phyloP scores from a whole-genome alignment of 2,113 vertebrate species.

The Pipa parva region DNA sequence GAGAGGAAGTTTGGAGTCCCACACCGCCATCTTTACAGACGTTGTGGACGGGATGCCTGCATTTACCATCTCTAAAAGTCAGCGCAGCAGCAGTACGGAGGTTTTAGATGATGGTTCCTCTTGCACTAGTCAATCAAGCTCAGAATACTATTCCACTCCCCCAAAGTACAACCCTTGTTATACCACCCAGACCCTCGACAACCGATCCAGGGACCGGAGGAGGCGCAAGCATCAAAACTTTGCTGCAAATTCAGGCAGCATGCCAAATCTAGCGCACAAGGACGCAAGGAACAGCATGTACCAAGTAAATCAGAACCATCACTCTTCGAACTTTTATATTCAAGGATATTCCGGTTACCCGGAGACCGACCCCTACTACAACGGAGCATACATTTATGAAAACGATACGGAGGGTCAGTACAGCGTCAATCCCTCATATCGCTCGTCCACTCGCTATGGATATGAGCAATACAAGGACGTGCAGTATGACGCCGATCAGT shows the following conservation, averaged over 20 bases:
- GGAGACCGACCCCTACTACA: conserved; percentile 70
- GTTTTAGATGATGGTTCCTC: conserved; percentile 90
- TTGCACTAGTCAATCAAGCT: conserved; percentile 92
- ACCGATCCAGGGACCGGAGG: conserved; percentile 69
- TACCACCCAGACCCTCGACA: conserved; percentile 67
- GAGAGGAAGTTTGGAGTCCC: conserved; percentile 90
- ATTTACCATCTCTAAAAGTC: conserved; percentile 64
- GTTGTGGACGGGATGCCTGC: conserved; percentile 55
- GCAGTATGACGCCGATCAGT: conserved; percentile 68
- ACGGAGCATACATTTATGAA: conserved; percentile 73
- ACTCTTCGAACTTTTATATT: conserved; percentile 79
- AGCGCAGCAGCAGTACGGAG: conserved; percentile 92
- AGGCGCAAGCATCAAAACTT: conserved; percentile 75
- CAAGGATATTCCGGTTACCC: conserved; percentile 68
- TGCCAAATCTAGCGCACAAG: conserved; percentile 89
- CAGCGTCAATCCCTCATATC: conserved; percentile 80
- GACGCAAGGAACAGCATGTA: conserved; percentile 67
- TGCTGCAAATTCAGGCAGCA: conserved; percentile 81
- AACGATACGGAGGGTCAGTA: conserved; percentile 88
- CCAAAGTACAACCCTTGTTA: conserved; percentile 59
- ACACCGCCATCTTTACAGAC: conserved; percentile 72
- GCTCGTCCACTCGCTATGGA: conserved; percentile 60
- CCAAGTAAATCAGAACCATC: conserved; percentile 63
- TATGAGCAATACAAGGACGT: conserved; percentile 62
- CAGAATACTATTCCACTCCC: conserved; percentile 70